Conservation (phyloP, 2,113 vertebrate species). For the Donacobius atricapilla region DNA sequence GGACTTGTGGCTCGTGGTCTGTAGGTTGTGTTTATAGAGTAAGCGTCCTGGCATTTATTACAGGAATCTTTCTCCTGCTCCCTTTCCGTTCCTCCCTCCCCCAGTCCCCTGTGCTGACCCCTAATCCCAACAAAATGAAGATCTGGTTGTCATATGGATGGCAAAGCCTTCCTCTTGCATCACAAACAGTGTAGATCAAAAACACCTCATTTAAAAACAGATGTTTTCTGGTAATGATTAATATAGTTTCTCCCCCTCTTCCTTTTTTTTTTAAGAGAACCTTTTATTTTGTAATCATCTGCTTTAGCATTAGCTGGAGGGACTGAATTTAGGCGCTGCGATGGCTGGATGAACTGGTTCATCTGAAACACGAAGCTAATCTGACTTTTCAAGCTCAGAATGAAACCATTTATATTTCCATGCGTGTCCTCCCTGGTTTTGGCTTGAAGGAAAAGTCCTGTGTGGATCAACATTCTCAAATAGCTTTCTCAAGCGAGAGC, state of each 20-base stretch:
- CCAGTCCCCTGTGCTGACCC: slow-evolving; percentile 33
- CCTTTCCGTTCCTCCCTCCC: neutral
- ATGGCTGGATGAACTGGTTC: neutral
- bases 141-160: slow-evolving; percentile 64
- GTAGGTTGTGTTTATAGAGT: neutral
- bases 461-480: neutral
- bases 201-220: slow-evolving; percentile 46
- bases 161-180: slow-evolving; percentile 58
- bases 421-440: neutral
- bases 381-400: slow-evolving; percentile 3
- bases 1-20: neutral
- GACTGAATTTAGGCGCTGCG: neutral
- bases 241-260: neutral
- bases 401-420: slow-evolving; percentile 5
- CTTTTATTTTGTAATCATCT: slow-evolving; percentile 38
- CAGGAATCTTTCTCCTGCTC: neutral
- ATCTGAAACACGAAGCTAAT: neutral
- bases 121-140: slow-evolving; percentile 64
- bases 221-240: slow-evolving; percentile 64
- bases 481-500: neutral
- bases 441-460: neutral
- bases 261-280: neutral
- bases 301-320: neutral
- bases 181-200: slow-evolving; percentile 56
- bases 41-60: slow-evolving; percentile 15